Conservation (phyloP, 2,888 invertebrate genomes). For the Drepanosiphum platanoidis region DNA sequence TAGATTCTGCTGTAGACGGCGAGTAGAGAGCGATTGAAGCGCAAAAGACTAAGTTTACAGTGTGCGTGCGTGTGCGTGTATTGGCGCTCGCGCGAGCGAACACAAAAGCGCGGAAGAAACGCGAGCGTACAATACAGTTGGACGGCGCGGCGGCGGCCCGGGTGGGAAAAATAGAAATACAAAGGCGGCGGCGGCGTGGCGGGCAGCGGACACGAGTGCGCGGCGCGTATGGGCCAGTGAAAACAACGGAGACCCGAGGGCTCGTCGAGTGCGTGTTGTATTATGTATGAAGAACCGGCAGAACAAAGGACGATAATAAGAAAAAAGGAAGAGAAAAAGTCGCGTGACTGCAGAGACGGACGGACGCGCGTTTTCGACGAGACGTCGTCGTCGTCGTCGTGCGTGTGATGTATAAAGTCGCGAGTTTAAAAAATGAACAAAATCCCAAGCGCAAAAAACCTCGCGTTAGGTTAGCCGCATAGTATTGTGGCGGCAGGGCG, state of each 20-base stretch:
- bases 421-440: too few species aligned
- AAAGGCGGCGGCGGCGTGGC: not conserved
- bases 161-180: constrained; percentile 6
- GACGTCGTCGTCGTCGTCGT: too few species aligned
- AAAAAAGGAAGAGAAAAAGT: not conserved
- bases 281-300: constrained; percentile 34
- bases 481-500: too few species aligned
- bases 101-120: constrained; percentile 16
- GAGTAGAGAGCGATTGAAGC: constrained; percentile 11
- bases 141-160: not conserved
- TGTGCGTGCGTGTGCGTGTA: not conserved
- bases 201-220: not conserved
- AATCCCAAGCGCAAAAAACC: too few species aligned
- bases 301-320: constrained; percentile 51
- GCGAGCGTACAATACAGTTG: too few species aligned
- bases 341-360: not conserved
- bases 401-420: too few species aligned
- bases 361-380: constrained; percentile 2
- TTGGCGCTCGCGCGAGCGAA: too few species aligned
- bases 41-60: constrained; percentile 32
- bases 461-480: too few species aligned
- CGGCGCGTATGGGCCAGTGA: constrained; percentile 17
- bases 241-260: constrained; percentile 22
- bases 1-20: not conserved
- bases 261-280: constrained; percentile 44